Evolutionary conservation across 2,888 invertebrate species (phyloP).

Genomic region (Nematopogon swammerdamellus): DNA sequence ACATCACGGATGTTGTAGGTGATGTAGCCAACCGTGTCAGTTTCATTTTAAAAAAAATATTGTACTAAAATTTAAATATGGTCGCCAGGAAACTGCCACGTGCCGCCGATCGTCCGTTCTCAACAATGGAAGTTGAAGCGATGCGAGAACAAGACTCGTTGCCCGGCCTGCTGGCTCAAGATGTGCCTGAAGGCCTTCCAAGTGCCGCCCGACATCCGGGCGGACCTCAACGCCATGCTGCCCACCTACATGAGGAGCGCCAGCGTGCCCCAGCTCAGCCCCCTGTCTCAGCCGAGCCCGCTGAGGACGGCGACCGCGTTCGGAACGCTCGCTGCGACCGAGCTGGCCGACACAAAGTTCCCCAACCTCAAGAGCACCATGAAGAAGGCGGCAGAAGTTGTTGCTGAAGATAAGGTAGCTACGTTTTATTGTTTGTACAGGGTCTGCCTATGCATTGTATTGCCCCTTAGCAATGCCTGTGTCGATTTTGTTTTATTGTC

Average conservation of each 20-base stretch:
- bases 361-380: not conserved
- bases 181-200: constrained; percentile 79
- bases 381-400: too few species aligned
- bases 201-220: constrained; percentile 66
- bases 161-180: constrained; percentile 85
- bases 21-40: too few species aligned
- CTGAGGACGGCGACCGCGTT: constrained; percentile 22
- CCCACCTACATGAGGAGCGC: constrained; percentile 61
- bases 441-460: too few species aligned
- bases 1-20: too few species aligned
- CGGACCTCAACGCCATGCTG: constrained; percentile 65
- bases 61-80: too few species aligned
- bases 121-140: constrained; percentile 66
- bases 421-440: too few species aligned
- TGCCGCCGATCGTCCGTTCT: constrained; percentile 67
- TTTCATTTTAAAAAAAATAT: too few species aligned
- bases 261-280: constrained; percentile 19
- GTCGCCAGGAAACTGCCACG: constrained; percentile 64
- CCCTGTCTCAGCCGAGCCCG: constrained; percentile 30
- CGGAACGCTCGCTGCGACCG: not conserved
- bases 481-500: too few species aligned
- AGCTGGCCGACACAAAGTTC: not conserved
- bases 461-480: too few species aligned
- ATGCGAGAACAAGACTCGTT: constrained; percentile 71
- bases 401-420: not conserved